A percentile compares a stretch with the other conserved stretches of the same genome.
phyloP scores from a whole-genome alignment of 2,797 vertebrate species.

The Helostoma temminkii region DNA sequence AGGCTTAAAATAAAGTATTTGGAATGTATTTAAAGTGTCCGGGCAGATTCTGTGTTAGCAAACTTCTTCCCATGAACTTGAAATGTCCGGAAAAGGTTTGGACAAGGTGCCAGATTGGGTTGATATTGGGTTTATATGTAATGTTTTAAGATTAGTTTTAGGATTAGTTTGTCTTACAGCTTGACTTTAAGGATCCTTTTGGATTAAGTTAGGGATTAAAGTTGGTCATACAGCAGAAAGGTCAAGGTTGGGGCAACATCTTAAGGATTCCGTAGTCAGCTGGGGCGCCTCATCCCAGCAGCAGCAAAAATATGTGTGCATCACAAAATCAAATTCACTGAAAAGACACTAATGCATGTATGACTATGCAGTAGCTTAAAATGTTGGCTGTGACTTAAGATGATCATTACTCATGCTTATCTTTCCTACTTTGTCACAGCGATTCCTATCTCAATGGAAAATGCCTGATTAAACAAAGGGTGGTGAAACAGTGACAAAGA shows the following conservation, averaged over 20 bases:
- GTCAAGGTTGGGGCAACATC: constrained; percentile 16
- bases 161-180: constrained; percentile 28
- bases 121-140: constrained; percentile 9
- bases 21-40: not conserved
- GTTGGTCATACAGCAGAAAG: constrained; percentile 16
- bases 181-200: constrained; percentile 33
- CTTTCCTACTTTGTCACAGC: constrained; percentile 58
- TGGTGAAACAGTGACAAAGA: constrained; percentile 62
- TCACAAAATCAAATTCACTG: constrained; percentile 24
- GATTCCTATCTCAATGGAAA: constrained; percentile 67
- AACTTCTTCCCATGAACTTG: constrained; percentile 2
- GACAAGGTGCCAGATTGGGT: not conserved
- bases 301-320: not conserved
- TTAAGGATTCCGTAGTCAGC: constrained; percentile 15
- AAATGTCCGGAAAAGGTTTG: constrained; percentile 1
- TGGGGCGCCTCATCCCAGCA: constrained; percentile 6
- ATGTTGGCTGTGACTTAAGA: constrained; percentile 58
- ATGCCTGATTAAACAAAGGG: constrained; percentile 68
- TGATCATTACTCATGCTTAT: constrained; percentile 68
- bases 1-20: constrained; percentile 2
- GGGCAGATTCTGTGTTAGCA: not conserved
- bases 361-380: constrained; percentile 47
- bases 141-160: constrained; percentile 31
- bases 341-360: constrained; percentile 16
- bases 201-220: constrained; percentile 36